phyloP scores from a whole-genome alignment of 2,888 invertebrate species.

The Lasioglossum malachurum region DNA sequence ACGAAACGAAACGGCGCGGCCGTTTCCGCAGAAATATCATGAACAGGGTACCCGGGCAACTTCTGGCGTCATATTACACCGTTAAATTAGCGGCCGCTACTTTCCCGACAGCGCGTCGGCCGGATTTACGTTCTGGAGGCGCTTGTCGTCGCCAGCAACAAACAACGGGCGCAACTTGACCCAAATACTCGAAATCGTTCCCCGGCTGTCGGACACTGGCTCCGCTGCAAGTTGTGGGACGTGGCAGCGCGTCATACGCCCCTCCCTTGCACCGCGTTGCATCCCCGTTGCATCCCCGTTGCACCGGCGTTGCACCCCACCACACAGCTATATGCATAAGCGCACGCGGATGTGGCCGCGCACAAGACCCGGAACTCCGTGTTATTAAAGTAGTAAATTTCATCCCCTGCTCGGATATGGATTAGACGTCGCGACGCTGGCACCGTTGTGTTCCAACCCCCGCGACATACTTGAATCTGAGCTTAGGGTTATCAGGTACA shows the following conservation, averaged over 20 bases:
- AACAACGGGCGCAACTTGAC: slow-evolving; percentile 71
- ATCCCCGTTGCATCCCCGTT: background rate
- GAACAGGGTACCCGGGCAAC: slow-evolving; percentile 22
- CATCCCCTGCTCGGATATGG: slow-evolving; percentile 23
- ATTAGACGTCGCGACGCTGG: slow-evolving; percentile 18
- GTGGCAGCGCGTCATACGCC: slow-evolving; percentile 25
- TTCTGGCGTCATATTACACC: slow-evolving; percentile 50
- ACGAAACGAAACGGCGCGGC: slow-evolving; percentile 1
- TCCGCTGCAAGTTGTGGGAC: slow-evolving; percentile 57
- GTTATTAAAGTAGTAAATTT: slow-evolving; percentile 43
- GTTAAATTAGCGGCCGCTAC: slow-evolving; percentile 66
- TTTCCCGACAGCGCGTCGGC: slow-evolving; percentile 56
- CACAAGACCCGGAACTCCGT: slow-evolving; percentile 26
- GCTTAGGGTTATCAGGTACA: slow-evolving; percentile 7
- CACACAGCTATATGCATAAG: slow-evolving; percentile 26
- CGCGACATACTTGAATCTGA: slow-evolving; percentile 15
- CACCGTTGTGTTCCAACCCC: background rate
- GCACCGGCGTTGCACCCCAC: background rate
- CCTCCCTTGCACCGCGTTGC: background rate
- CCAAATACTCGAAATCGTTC: slow-evolving; percentile 75
- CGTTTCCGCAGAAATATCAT: slow-evolving; percentile 55
- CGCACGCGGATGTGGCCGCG: slow-evolving; percentile 31
- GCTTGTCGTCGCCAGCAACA: slow-evolving; percentile 43
- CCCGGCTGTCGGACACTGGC: slow-evolving; percentile 65
- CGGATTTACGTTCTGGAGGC: slow-evolving; percentile 66